Percentiles rank a stretch among this genome's conserved stretches.
phyloP scores from a whole-genome alignment of 2,797 vertebrate genomes.

The Podarcis lilfordi region DNA sequence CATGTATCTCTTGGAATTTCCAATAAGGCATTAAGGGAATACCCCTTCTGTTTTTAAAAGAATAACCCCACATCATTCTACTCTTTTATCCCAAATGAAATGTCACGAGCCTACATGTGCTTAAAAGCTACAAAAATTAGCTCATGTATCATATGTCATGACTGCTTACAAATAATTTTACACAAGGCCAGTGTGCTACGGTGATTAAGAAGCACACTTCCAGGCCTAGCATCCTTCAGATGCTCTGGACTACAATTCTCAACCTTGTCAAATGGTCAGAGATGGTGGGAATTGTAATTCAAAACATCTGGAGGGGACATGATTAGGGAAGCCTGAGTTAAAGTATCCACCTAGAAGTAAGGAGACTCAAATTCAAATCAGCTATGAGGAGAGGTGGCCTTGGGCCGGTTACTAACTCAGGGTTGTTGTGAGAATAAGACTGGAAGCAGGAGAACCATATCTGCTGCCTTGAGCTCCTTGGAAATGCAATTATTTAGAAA shows the following conservation, averaged over 20 bases:
- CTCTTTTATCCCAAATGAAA: not conserved
- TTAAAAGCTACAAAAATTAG: not conserved
- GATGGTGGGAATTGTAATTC: no score
- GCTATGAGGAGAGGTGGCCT: not conserved
- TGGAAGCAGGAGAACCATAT: not conserved
- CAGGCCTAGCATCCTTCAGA: no score
- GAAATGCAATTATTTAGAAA: not conserved
- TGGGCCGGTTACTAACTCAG: not conserved
- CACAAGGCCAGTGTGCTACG: not conserved
- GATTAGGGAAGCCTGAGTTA: no score
- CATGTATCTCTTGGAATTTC: not conserved
- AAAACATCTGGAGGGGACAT: no score
- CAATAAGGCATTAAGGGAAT: not conserved
- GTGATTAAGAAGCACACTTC: not conserved
- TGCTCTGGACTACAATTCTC: no score
- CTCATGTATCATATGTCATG: not conserved
- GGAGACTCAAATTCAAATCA: not conserved
- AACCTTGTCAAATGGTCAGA: no score
- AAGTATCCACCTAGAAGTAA: not conserved
- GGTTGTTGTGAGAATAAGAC: not conserved
- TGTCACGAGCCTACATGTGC: not conserved
- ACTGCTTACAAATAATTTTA: not conserved
- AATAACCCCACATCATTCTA: not conserved
- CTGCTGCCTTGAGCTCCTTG: not conserved
- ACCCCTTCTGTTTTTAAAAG: not conserved